Evolutionary conservation across 2,888 invertebrate species (phyloP).

Genomic region (Cephus pulcher): DNA sequence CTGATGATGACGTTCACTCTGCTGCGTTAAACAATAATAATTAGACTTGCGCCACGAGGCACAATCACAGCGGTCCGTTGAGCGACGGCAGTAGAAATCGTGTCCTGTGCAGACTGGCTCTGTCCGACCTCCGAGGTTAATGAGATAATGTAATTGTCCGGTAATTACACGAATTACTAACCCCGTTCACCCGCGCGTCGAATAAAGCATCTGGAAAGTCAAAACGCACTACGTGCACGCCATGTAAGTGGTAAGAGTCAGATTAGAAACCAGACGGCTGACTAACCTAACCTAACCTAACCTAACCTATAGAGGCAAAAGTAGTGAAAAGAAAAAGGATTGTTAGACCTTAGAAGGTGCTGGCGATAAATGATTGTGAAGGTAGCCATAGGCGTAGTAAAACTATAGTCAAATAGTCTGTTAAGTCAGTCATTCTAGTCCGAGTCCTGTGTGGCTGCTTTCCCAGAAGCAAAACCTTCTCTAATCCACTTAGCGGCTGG

Average conservation of each 20-base stretch:
- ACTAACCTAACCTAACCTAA: neutral
- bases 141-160: conserved; percentile 65
- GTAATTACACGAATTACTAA: conserved; percentile 60
- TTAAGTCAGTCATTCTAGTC: neutral
- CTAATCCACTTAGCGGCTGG: conserved; percentile 42
- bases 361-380: neutral
- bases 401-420: neutral
- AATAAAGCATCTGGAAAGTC: neutral
- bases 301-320: neutral
- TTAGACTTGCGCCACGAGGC: conserved; percentile 58
- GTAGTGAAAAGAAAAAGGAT: neutral
- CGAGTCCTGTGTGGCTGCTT: neutral
- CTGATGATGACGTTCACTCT: conserved; percentile 21
- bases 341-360: neutral
- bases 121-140: conserved; percentile 60
- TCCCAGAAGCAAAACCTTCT: conserved; percentile 13
- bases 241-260: neutral
- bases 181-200: neutral
- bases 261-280: neutral
- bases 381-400: neutral
- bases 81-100: conserved; percentile 5
- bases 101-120: conserved; percentile 5
- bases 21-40: conserved; percentile 57
- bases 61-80: conserved; percentile 53
- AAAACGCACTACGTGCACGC: neutral